Percentiles rank a stretch among this genome's conserved stretches.
phyloP scores from a whole-genome alignment of 1,140 invertebrate genomes.

The Drosophila sproati region DNA sequence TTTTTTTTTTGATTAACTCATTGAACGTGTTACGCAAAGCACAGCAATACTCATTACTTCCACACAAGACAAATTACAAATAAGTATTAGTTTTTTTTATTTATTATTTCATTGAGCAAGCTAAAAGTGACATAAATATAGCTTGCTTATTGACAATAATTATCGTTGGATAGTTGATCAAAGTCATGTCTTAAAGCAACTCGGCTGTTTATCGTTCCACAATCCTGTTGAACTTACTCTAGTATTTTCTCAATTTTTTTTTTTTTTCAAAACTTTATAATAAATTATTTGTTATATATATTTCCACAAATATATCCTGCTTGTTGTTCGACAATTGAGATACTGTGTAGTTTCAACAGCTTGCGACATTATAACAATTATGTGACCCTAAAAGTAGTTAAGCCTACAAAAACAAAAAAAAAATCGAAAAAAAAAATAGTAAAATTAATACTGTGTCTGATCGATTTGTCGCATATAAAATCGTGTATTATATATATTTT shows the following conservation, averaged over 20 bases:
- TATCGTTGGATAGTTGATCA: background rate
- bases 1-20: background rate
- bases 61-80: background rate
- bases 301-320: too few relatives aligned
- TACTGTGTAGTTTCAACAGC: too few relatives aligned
- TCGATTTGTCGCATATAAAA: constrained; percentile 8
- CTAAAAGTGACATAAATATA: constrained; percentile 1
- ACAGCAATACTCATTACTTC: too few relatives aligned
- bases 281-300: too few relatives aligned
- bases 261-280: too few relatives aligned
- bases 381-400: too few relatives aligned
- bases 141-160: constrained; percentile 2
- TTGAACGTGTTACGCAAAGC: background rate
- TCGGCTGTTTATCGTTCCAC: background rate
- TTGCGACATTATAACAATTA: too few relatives aligned
- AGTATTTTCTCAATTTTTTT: too few relatives aligned
- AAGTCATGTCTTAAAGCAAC: background rate
- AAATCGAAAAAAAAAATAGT: background rate
- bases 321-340: too few relatives aligned
- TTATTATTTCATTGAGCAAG: constrained; percentile 4
- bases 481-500: constrained; percentile 25
- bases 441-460: background rate
- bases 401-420: background rate
- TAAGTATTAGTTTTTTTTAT: background rate
- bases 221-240: too few relatives aligned